Evolutionary conservation across 2,113 vertebrate genomes (phyloP).

Genomic region (Cryptoleucopteryx plumbea): DNA sequence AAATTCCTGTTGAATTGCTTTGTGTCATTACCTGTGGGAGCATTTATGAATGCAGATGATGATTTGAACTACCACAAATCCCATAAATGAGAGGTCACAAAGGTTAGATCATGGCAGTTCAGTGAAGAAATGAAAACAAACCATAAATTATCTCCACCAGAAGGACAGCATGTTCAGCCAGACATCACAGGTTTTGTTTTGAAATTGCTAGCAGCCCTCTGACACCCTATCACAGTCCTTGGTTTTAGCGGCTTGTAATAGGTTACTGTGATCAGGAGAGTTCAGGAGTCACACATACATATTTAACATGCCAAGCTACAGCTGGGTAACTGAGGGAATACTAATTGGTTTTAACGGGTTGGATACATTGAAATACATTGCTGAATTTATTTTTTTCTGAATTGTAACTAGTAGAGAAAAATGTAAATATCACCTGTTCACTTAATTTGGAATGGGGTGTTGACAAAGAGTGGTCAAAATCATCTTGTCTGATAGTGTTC

Average conservation of each 20-base stretch:
- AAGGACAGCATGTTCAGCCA: slow-evolving; percentile 42
- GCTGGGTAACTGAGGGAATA: background rate
- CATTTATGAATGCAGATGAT: slow-evolving; percentile 39
- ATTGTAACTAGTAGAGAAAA: background rate
- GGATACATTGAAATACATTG: background rate
- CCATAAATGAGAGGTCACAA: slow-evolving; percentile 39
- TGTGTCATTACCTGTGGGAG: slow-evolving; percentile 46
- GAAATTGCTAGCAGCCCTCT: background rate
- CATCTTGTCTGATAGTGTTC: background rate
- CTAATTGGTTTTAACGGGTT: background rate
- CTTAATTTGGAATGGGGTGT: background rate
- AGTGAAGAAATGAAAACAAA: slow-evolving; percentile 62
- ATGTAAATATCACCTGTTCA: background rate
- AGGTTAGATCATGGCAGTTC: slow-evolving; percentile 18
- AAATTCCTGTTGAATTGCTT: slow-evolving; percentile 24
- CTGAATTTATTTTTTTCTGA: background rate
- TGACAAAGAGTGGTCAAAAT: background rate
- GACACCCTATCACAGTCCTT: background rate
- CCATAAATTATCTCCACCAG: slow-evolving; percentile 34
- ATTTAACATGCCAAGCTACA: background rate
- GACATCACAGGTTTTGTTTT: slow-evolving; percentile 9
- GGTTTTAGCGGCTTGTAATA: background rate
- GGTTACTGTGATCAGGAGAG: background rate
- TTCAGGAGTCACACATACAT: background rate
- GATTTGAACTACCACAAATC: slow-evolving; percentile 40